Evolutionary conservation across 2,888 invertebrate genomes (phyloP), one percentile per base, ranked within the genome.

Genomic region (Autographa pulchrina): DNA sequence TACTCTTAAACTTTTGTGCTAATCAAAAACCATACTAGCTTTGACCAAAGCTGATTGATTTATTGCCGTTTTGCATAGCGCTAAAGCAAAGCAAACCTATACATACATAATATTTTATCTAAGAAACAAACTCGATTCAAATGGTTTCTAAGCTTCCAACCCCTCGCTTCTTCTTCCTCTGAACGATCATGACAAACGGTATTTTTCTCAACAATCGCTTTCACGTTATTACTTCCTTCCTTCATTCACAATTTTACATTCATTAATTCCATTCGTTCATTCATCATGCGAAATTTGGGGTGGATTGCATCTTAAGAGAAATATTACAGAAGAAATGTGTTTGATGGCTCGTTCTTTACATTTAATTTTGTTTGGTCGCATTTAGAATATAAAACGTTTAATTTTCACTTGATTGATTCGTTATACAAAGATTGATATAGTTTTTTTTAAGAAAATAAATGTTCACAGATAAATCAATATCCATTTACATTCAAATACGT

Each of bases 201-300:
- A 56, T 56, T 56, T 54, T 56, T 56, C 54, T 25, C 54, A 25
- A 56, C 54, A 56, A 56, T 56, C 54, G 54, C 25, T 25, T 56
- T 56, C 13, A 56, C 54, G 54, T 56, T 56, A 56, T 54, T 56
- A 56, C 54, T 56, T 56, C 54, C 54, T 56, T 56, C 54, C 54
- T 56, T 56, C 54, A 54, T 54, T 56, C 54, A 56, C 20, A 56
- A 56, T 56, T 56, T 56, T 56, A 56, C 54, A 56, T 56, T 56
- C 54, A 56, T 56, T 56, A 56, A 56, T 56, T 56, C 54, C 54
- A 25, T 56, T 56, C 54, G 54, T 56, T 56, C 54, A 56, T 56
- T 56, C 54, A 56, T 56, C 54, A 56, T 56, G 54, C 54, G 54
- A 25, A 56, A 56, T 56, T 56, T 56, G 20, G 54, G 54, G 54